Evolutionary conservation across 2,797 vertebrate genomes (phyloP).

Genomic region (Florisuga fusca): DNA sequence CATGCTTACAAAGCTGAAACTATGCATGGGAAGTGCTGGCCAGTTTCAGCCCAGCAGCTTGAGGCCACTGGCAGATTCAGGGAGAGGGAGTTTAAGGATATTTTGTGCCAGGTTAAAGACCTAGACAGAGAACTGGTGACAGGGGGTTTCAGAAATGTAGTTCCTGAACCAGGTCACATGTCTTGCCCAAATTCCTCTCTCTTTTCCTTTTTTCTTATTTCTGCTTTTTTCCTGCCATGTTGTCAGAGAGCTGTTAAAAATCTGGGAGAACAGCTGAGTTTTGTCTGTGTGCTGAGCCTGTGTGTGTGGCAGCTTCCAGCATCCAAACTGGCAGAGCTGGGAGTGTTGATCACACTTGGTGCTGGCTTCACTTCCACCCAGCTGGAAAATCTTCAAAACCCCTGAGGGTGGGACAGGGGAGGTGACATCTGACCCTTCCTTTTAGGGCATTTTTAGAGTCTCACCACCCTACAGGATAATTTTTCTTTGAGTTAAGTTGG

Average conservation of each 20-base stretch:
- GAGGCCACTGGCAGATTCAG: neutral
- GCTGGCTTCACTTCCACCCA: neutral
- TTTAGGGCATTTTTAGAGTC: neutral
- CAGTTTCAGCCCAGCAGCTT: neutral
- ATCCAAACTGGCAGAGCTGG: neutral
- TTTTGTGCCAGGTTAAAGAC: neutral
- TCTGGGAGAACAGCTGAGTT: neutral
- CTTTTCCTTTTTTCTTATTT: neutral
- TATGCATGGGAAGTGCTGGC: rapidly evolving
- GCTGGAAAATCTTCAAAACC: neutral
- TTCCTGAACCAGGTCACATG: neutral
- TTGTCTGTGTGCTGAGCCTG: neutral
- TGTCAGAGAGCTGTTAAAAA: neutral
- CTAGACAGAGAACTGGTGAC: neutral
- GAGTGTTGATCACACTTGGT: neutral
- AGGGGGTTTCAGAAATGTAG: neutral
- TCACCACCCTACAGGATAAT: neutral
- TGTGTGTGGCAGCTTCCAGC: neutral
- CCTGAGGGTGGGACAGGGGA: neutral
- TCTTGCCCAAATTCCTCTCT: neutral
- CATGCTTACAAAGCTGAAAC: neutral
- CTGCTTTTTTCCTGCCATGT: neutral
- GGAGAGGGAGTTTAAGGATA: neutral
- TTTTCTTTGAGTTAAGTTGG: neutral
- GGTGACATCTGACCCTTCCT: neutral